Base-by-base conservation (phyloP, 2,888 invertebrate species). In the Cataglyphis cursor region DNA sequence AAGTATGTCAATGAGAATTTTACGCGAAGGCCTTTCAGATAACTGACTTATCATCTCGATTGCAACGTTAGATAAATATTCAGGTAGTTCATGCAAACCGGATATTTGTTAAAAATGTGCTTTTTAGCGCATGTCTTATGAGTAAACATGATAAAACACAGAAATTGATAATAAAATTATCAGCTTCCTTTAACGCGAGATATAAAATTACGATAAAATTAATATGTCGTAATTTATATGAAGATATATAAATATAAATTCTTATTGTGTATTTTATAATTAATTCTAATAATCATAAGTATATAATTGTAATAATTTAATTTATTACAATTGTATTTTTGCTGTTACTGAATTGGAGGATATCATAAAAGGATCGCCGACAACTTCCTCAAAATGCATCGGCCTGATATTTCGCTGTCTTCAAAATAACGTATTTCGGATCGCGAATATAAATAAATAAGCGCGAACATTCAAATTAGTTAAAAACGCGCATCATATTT, bases 41-140 rank as follows among this genome's bases (percentile, higher is more conserved):
- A 84, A 62, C 68, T 51, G 18, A 48, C 76, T 82, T 84, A 84
- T 84, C 82, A 54, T 57, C 57, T 66, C 54, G 76, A 84, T 72
- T 57, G 57, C 38, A 35, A 21, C 48, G 44, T 81, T 66, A 76
- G 84, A 84, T 84, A 84, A 82, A 76, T 72, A 48, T 31, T 48
- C 70, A 62, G 68, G 70, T 83, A 76, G 76, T 24, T 72, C 3
- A 48, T 6, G 21, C 18, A 24, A 44, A 70, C 51, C 44, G 38
- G 12, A n/a, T 44, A 59, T 21, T 28, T 9, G 21, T n/a, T 2
- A 10, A 68, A 28, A 57, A 59, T 80, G 3, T 8, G 8, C 21
- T 12, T 57, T 54, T 51, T 18, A 35, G 48, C 59, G 1, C 24
- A 6, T 61, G 48, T 59, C 35, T 66, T 44, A 10, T 64, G 12